Evolutionary conservation across 2,797 vertebrate genomes (phyloP).

Genomic region (Merluccius polli): DNA sequence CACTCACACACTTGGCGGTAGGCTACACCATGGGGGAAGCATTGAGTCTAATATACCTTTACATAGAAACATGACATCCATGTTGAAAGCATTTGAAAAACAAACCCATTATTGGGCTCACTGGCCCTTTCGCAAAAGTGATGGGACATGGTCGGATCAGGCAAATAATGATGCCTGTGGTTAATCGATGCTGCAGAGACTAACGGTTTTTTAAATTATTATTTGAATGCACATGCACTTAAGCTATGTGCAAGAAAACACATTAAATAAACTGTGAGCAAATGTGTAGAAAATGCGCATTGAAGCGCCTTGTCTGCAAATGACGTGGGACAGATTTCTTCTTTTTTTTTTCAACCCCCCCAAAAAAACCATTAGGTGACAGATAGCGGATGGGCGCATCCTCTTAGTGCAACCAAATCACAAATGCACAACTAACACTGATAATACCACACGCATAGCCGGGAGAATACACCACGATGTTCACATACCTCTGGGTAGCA

Average conservation of each 20-base stretch:
- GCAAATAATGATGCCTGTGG: not conserved
- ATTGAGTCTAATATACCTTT: constrained; percentile 20
- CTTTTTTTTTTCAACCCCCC: not conserved
- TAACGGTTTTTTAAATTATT: not conserved
- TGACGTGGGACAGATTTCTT: constrained; percentile 35
- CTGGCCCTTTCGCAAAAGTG: not conserved
- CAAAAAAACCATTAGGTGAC: not conserved
- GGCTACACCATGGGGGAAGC: not conserved
- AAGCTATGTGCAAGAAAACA: not conserved
- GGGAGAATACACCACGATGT: not conserved
- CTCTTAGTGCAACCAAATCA: not conserved
- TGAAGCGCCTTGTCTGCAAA: constrained; percentile 40
- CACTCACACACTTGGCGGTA: constrained; percentile 9
- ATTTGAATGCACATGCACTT: not conserved
- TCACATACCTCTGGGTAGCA: constrained; percentile 92
- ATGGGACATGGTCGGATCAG: not conserved
- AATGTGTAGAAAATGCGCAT: constrained; percentile 48
- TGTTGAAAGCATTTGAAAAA: not conserved
- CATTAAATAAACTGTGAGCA: not conserved
- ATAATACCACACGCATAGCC: not conserved
- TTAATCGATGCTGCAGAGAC: not conserved
- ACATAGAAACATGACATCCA: not conserved
- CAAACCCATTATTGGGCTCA: constrained; percentile 22
- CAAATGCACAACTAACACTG: not conserved
- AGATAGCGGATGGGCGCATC: not conserved